Base-by-base conservation (phyloP, 2,113 vertebrate species). In the Motacilla alba region DNA sequence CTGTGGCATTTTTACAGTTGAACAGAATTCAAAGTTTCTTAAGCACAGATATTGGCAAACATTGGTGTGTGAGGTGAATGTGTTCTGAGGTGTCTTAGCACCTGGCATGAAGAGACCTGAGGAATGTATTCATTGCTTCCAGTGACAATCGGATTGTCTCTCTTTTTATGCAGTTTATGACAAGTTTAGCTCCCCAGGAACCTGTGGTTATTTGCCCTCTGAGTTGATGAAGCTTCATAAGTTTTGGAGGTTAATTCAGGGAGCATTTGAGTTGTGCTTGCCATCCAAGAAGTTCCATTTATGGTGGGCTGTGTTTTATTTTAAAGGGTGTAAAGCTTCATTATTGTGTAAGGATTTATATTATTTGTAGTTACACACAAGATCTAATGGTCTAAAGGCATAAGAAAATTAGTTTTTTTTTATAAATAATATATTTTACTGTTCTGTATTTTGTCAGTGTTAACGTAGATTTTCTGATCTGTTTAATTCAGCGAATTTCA, bases 221-320 rank as follows among this genome's bases (percentile, higher is more conserved):
- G 66, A 95, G 74, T 62, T 78, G 84, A 52, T 63, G 35, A 49
- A 66, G 31, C 46, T 44, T 52, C 27, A 0, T 9, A 22, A 74
- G 12, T n/a, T 92, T 73, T 58, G 63, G 37, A 84, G 52, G 39
- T 81, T 70, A 44, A 47, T 75, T 82, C 10, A 68, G 53, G 68
- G 41, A 56, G 43, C 7, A 0, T 72, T 35, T 44, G 62, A 39
- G 63, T 70, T 81, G 15, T 43, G 6, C 16, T 82, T 87, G 7
- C 3, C 17, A 22, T 20, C 0, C 0, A 83, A n/a, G 11, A 64
- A 33, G 31, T 56, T 85, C 59, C 8, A 1, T 11, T 4, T 5
- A 0, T 7, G 15, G 15, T 13, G 41, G n/a, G 15, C 19, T 80
- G 80, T 16, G 22, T 62, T 66, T 31, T 41, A 30, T 37, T 49